Percentiles rank a stretch among this genome's conserved stretches.
Evolutionary conservation across 1,140 invertebrate species (phyloP).

Genomic region (fruit fly (Drosophila melanogaster)): Release_6_plus_ISO1_MT NC_004354.4:13435501-13436000

Average conservation of each 20-base stretch:
- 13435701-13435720: constrained; percentile 60
- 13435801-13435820: too few species aligned
- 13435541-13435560: constrained; percentile 38
- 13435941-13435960: too few species aligned
- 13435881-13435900: too few species aligned
- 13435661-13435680: constrained; percentile 64
- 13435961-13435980: too few species aligned
- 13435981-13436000: too few species aligned
- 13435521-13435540: constrained; percentile 42
- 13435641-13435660: constrained; percentile 30
- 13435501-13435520: constrained; percentile 43
- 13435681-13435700: constrained; percentile 70
- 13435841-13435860: neutral
- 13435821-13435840: neutral
- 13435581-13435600: constrained; percentile 37
- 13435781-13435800: constrained; percentile 39
- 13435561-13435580: constrained; percentile 44
- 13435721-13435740: constrained; percentile 76
- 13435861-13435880: neutral
- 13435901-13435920: too few species aligned
- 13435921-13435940: too few species aligned
- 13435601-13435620: too few species aligned
- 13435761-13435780: constrained; percentile 61
- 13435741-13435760: constrained; percentile 65
- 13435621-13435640: constrained; percentile 34